phyloP scores from a whole-genome alignment of 1,140 invertebrate species.

The Mycetomoellerius zeteki region DNA sequence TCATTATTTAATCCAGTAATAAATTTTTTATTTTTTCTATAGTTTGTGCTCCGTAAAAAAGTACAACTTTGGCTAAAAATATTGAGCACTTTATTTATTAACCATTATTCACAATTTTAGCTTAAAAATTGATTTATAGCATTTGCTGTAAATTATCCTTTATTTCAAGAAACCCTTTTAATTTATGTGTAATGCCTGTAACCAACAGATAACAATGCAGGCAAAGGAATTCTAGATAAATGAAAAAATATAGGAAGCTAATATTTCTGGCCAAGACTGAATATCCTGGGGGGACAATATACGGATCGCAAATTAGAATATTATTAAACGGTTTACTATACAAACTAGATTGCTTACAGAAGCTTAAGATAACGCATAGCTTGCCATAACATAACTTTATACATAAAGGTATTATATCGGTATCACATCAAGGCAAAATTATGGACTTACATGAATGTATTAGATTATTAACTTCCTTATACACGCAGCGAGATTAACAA shows the following conservation, averaged over 20 bases:
- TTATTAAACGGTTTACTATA: constrained; percentile 23
- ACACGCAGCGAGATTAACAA: constrained; percentile 1
- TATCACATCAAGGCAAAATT: not conserved
- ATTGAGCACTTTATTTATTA: too few relatives aligned
- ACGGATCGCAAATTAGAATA: constrained; percentile 4
- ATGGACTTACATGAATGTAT: constrained; percentile 48
- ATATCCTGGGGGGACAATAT: not conserved
- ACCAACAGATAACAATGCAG: too few relatives aligned
- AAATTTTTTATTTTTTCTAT: not conserved
- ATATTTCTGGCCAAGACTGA: not conserved
- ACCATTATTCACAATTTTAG: too few relatives aligned
- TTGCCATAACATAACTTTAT: constrained; percentile 38
- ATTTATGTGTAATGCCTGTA: too few relatives aligned
- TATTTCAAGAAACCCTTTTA: too few relatives aligned
- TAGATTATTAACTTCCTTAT: constrained; percentile 20
- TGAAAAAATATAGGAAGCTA: too few relatives aligned
- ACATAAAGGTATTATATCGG: constrained; percentile 20
- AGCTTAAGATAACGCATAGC: constrained; percentile 36
- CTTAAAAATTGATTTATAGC: too few relatives aligned
- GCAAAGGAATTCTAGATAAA: too few relatives aligned
- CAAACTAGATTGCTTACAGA: constrained; percentile 19
- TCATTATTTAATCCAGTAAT: not conserved
- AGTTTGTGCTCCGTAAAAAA: not conserved
- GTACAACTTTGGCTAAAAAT: too few relatives aligned
- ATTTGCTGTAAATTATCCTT: too few relatives aligned